Conservation (phyloP, 2,113 vertebrate genomes). For the Chionis minor region DNA sequence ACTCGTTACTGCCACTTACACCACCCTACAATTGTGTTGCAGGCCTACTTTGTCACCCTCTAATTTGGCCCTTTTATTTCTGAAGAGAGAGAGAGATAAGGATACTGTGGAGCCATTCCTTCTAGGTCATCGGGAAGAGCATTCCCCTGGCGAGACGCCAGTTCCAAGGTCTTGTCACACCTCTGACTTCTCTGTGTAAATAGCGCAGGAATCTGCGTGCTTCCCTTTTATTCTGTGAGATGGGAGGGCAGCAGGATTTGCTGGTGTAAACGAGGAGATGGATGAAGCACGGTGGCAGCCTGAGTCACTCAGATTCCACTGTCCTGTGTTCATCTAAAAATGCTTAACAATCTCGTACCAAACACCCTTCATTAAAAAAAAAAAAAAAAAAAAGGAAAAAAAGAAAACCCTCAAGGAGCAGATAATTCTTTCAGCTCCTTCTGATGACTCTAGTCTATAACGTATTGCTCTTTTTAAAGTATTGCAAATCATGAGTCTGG, state of each 20-base stretch:
- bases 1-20: not conserved
- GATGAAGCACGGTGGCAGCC: slow-evolving; percentile 46
- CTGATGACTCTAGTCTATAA: not conserved
- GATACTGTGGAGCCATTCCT: not conserved
- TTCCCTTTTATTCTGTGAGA: slow-evolving; percentile 34
- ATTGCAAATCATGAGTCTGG: not conserved
- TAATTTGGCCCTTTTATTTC: slow-evolving; percentile 36
- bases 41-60: slow-evolving; percentile 39
- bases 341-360: not conserved
- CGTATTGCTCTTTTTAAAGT: not conserved
- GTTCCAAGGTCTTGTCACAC: slow-evolving; percentile 47
- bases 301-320: not conserved
- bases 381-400: not conserved
- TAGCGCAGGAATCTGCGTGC: not conserved
- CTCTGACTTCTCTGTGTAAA: slow-evolving; percentile 65
- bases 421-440: slow-evolving; percentile 51
- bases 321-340: slow-evolving; percentile 1
- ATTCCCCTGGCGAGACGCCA: slow-evolving; percentile 14
- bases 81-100: slow-evolving; percentile 54
- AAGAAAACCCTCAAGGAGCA: not conserved
- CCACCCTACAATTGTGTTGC: not conserved
- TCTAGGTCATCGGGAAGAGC: slow-evolving; percentile 21
- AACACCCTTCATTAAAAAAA: not conserved
- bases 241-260: not conserved
- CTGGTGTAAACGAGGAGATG: slow-evolving; percentile 48